These are phyloP conservation scores for Pseudorhiza aurosa DNA, from an alignment of 30 jellyfish, hydroid and myxozoan genomes.

Conservation along the genomic window DNA sequence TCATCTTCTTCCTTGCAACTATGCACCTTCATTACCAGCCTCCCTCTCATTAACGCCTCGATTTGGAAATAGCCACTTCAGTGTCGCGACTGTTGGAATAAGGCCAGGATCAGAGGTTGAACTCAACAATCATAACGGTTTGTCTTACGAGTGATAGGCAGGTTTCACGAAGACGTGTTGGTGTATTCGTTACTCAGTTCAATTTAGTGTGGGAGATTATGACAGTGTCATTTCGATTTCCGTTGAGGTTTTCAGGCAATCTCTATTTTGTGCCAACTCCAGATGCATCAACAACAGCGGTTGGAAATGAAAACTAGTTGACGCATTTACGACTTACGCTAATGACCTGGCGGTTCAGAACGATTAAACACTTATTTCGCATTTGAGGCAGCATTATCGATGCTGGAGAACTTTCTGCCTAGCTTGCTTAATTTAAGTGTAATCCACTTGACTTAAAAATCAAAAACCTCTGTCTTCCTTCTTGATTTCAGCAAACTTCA, in stretches of 20 bases:
- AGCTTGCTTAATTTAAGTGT: no score
- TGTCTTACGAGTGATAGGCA: neutral
- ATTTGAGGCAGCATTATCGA: neutral
- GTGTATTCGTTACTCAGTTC: neutral
- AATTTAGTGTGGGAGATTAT: slow-evolving; percentile 19
- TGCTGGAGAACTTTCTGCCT: no score
- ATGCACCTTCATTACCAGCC: no score
- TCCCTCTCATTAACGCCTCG: no score
- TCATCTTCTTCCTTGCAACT: no score
- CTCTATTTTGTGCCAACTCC: slow-evolving; percentile 1
- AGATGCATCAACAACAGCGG: slow-evolving; percentile 53
- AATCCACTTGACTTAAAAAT: no score
- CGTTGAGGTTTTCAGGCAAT: slow-evolving; percentile 38
- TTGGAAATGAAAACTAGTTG: slow-evolving; percentile 32
- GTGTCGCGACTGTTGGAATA: no score
- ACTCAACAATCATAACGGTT: neutral
- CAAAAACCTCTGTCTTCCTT: no score
- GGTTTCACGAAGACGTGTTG: slow-evolving; percentile 14
- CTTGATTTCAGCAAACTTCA: no score
- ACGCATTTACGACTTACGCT: slow-evolving; percentile 38
- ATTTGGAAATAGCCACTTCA: no score
- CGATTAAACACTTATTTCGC: slow-evolving; percentile 12
- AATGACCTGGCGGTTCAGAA: slow-evolving; percentile 33
- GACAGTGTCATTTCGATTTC: slow-evolving; percentile 46
- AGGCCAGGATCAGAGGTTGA: no score